phyloP scores from a whole-genome alignment of 2,113 vertebrate genomes.

The Lepidothrix coronata region DNA sequence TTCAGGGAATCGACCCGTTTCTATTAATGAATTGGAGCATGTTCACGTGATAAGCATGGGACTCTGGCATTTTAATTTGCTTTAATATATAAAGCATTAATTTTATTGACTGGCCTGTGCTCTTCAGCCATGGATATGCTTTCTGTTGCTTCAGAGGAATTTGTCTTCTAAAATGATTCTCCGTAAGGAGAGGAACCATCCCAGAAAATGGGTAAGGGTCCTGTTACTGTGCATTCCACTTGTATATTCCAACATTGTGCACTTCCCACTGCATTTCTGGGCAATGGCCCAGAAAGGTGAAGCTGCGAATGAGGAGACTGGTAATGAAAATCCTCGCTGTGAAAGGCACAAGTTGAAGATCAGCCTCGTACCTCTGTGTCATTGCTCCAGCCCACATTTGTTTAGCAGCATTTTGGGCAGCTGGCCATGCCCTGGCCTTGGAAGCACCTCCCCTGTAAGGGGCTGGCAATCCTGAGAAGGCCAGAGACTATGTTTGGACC shows the following conservation, averaged over 20 bases:
- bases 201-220: not conserved
- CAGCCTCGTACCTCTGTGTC: not conserved
- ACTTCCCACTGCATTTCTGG: not conserved
- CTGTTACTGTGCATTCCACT: not conserved
- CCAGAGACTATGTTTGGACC: not conserved
- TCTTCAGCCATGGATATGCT: not conserved
- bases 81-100: not conserved
- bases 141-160: not conserved
- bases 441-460: not conserved
- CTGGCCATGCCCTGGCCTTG: not conserved
- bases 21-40: not conserved
- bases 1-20: not conserved
- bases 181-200: not conserved
- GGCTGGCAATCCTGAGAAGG: not conserved
- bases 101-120: not conserved
- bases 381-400: not conserved
- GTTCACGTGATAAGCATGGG: not conserved
- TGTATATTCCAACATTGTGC: not conserved
- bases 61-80: not conserved
- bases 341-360: not conserved
- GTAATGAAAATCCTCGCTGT: not conserved
- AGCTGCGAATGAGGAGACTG: not conserved
- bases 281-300: not conserved
- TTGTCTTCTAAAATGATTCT: not conserved
- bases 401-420: not conserved